These are phyloP conservation scores for Martes martes DNA, from an alignment of 2,113 vertebrate species.

Conservation along the genomic window DNA sequence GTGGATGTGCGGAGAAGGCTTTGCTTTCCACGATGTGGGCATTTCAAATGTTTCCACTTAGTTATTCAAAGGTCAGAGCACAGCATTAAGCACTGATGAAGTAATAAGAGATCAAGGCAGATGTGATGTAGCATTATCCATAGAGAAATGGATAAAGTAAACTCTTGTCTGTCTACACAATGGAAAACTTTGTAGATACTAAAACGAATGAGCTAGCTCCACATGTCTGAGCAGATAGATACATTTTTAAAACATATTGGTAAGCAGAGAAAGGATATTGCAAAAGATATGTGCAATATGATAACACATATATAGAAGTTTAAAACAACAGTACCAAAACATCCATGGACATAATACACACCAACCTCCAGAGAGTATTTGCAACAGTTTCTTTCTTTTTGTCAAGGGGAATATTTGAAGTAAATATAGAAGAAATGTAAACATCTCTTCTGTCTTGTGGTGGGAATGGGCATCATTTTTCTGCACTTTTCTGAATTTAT, in stretches of 20 bases:
- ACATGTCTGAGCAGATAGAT: not conserved
- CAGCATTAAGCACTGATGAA: not conserved
- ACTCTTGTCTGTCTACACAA: not conserved
- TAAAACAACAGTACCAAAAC: not conserved
- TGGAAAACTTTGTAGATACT: not conserved
- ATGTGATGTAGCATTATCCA: not conserved
- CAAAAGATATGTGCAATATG: not conserved
- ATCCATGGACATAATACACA: not conserved
- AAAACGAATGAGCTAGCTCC: not conserved
- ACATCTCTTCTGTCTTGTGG: not conserved
- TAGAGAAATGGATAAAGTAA: not conserved
- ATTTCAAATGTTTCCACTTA: slow-evolving; percentile 10
- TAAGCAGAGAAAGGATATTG: not conserved
- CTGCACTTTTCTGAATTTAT: slow-evolving; percentile 13
- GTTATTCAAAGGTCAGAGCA: not conserved
- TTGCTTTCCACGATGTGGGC: not conserved
- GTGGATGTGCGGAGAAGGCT: not conserved
- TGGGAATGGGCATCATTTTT: not conserved
- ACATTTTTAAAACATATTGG: not conserved
- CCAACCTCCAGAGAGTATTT: not conserved
- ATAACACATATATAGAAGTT: not conserved
- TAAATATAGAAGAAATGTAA: slow-evolving; percentile 22
- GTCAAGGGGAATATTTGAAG: not conserved
- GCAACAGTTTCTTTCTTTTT: not conserved
- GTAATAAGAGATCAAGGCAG: not conserved